These are phyloP conservation scores for Pseudomyrmex dendroicus DNA, from an alignment of 1,140 invertebrate species.

Conservation along the genomic window DNA sequence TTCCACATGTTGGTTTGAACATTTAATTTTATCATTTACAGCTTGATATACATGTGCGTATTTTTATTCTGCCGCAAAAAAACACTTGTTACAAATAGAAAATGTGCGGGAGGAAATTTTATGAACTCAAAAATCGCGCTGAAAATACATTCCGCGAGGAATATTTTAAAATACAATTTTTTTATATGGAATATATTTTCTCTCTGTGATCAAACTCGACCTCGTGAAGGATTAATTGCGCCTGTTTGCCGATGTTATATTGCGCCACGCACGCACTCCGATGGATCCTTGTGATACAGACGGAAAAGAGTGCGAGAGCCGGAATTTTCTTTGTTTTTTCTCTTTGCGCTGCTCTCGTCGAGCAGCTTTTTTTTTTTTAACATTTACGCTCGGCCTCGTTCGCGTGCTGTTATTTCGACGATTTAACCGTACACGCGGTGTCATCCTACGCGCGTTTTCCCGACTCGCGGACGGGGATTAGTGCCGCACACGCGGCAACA, in stretches of 20 bases:
- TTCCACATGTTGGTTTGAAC: no score
- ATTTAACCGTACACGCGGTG: conserved; percentile 27
- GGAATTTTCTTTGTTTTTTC: conserved; percentile 9
- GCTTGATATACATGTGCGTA: no score
- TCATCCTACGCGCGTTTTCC: conserved; percentile 43
- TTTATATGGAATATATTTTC: background rate
- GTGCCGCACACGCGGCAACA: background rate
- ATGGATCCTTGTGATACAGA: conserved; percentile 11
- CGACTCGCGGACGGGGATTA: conserved; percentile 29
- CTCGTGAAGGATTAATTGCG: background rate
- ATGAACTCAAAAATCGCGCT: no score
- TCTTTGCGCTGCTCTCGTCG: background rate
- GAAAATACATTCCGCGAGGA: background rate
- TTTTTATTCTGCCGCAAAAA: no score
- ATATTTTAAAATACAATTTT: background rate
- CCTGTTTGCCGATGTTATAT: conserved; percentile 40
- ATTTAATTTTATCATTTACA: no score
- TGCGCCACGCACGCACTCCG: no score
- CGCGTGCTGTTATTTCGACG: conserved; percentile 35
- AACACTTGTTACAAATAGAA: no score
- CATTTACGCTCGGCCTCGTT: background rate
- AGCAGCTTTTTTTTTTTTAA: no score
- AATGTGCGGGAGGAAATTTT: no score
- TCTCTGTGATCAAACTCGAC: background rate
- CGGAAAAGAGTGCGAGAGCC: conserved; percentile 7